Evolutionary conservation across 2,113 vertebrate genomes (phyloP).

Genomic region (Nibea albiflora): DNA sequence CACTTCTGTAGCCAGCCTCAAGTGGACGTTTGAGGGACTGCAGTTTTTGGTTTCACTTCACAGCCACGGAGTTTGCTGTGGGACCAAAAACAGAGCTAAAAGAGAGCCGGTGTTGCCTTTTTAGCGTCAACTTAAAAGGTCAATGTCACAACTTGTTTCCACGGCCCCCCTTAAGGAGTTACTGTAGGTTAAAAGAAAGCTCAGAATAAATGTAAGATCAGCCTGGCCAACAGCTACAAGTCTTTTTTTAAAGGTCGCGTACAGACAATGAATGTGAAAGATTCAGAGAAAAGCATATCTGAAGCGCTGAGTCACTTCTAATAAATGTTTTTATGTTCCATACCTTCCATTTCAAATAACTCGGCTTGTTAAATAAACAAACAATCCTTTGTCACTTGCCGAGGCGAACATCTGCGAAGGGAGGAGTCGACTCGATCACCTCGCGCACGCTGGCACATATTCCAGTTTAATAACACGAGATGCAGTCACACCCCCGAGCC

Average conservation of each 20-base stretch:
- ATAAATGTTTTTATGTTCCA: background rate
- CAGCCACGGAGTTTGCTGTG: too few species aligned
- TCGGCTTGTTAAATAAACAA: conserved; percentile 12
- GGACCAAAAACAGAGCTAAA: background rate
- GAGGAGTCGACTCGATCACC: background rate
- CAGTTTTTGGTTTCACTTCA: too few species aligned
- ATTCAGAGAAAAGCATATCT: background rate
- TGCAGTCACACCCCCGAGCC: background rate
- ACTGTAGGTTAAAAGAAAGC: background rate
- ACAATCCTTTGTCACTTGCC: conserved; percentile 7
- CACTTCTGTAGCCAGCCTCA: too few species aligned
- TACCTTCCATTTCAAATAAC: background rate
- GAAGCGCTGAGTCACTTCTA: background rate
- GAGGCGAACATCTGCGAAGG: background rate
- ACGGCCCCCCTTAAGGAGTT: rapidly evolving
- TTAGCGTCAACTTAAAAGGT: too few species aligned
- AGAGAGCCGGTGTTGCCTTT: background rate
- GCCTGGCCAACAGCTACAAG: background rate
- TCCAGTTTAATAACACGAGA: conserved; percentile 13
- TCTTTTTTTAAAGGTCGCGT: background rate
- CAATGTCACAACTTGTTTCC: background rate
- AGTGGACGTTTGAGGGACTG: too few species aligned
- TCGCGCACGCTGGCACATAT: background rate
- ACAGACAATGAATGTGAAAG: background rate
- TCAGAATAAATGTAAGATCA: too few species aligned